A percentile compares a stretch with the other conserved stretches of the same genome.
phyloP scores from a whole-genome alignment of 2,888 invertebrate genomes.

The Macroteleia sp. region DNA sequence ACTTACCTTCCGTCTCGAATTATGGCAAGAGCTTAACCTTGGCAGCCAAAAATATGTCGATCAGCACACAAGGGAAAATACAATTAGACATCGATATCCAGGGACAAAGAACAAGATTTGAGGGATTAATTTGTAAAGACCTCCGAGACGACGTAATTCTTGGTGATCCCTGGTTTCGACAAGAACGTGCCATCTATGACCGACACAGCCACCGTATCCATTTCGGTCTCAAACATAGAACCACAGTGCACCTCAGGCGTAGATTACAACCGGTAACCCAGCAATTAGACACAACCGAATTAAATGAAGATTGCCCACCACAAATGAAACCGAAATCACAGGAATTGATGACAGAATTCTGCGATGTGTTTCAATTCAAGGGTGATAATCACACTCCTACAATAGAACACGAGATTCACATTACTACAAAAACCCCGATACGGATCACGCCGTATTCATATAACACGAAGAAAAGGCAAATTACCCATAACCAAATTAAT shows the following conservation, averaged over 20 bases:
- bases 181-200: constrained; percentile 15
- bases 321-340: neutral
- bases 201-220: neutral
- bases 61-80: neutral
- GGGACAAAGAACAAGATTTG: neutral
- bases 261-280: too few species aligned
- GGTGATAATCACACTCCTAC: too few species aligned
- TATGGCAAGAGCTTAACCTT: neutral
- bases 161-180: constrained; percentile 22
- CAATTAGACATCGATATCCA: neutral
- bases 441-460: neutral
- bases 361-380: neutral
- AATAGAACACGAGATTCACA: neutral
- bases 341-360: neutral
- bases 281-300: neutral
- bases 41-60: too few species aligned
- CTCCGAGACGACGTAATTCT: constrained; percentile 21
- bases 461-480: neutral
- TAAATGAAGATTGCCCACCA: neutral
- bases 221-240: neutral
- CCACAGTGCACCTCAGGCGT: neutral
- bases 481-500: neutral
- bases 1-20: neutral
- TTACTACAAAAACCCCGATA: neutral
- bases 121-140: constrained; percentile 14